Conservation (phyloP, 2,888 invertebrate genomes). For the Cryptus armator region DNA sequence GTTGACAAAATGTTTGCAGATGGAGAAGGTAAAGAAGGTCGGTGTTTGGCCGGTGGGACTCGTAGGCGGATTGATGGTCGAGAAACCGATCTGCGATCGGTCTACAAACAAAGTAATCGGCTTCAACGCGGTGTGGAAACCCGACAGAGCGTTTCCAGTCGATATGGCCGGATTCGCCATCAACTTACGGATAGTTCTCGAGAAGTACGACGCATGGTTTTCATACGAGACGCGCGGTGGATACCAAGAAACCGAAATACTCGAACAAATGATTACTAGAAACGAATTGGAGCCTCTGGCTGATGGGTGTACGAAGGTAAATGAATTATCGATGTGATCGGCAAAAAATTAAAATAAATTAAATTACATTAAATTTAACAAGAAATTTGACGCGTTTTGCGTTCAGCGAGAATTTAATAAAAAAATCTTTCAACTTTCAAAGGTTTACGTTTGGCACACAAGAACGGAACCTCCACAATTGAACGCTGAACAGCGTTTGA, state of each 20-base stretch:
- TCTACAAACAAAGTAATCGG: constrained; percentile 88
- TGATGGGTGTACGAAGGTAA: constrained; percentile 93
- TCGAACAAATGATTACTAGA: constrained; percentile 90
- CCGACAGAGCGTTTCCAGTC: constrained; percentile 96
- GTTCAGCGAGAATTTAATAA: background rate
- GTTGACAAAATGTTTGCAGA: constrained; percentile 86
- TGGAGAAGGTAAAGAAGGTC: constrained; percentile 92
- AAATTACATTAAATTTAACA: background rate
- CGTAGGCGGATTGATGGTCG: constrained; percentile 97
- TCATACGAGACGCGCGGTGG: constrained; percentile 95
- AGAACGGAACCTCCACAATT: constrained; percentile 96
- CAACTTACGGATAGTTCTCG: constrained; percentile 90
- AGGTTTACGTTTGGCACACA: constrained; percentile 99
- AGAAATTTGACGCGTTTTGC: background rate
- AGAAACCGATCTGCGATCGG: constrained; percentile 92
- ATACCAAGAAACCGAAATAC: constrained; percentile 94
- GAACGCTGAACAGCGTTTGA: constrained; percentile 88
- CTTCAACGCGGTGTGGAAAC: constrained; percentile 94
- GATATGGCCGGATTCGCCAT: constrained; percentile 99
- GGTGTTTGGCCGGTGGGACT: constrained; percentile 98
- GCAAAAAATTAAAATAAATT: too few species aligned
- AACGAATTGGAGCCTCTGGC: constrained; percentile 96
- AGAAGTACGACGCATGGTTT: constrained; percentile 91
- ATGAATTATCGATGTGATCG: background rate
- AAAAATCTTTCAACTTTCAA: constrained; percentile 52